Base-by-base conservation (phyloP, 2,888 invertebrate species). In the Pandemis heparana region DNA sequence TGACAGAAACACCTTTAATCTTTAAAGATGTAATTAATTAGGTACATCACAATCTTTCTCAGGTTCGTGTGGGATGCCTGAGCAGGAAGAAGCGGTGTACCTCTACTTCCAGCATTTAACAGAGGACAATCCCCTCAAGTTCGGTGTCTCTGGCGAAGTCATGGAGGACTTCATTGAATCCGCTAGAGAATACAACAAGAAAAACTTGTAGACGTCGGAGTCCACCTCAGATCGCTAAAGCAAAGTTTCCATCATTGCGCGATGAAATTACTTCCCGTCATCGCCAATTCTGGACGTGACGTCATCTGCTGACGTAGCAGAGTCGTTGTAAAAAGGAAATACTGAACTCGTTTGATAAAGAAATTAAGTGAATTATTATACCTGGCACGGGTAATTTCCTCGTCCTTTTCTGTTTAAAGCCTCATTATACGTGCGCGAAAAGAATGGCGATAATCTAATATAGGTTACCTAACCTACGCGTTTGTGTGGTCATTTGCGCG, bases 131-230 rank as follows among this genome's bases (percentile, higher is more conserved):
- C 94, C 94, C 0, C 79, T 92, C 0, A 88, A 85, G 70, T 94
- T 92, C 74, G 94, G 94, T 2, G 94, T 92, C 6, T 90, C 89
- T 71, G 86, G 83, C 0, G 90, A 91, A 0, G 86, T 89, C 1
- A 90, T 94, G 90, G 92, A 94, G 23, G 91, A 94, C 62, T 91
- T 94, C 66, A 82, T 94, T 0, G 88, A 89, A 59, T 80, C 87
- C 0, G 93, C 94, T 0, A 88, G 84, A 68, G 88, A 89, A 5
- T 79, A 78, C 77, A 92, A 90, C 12, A 93, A 92, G 79, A 86
- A 83, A 79, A 81, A 46, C 79, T 87, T 9, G 81, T 77, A 66
- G n/a, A 23, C 23, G 83, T 75, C 79, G 76, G 81, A 85, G 83
- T 84, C 81, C 82, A 82, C 73, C 12, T 79, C 62, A 60, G 38